phyloP scores from a whole-genome alignment of 2,113 vertebrate genomes.

The Lampris incognitus region DNA sequence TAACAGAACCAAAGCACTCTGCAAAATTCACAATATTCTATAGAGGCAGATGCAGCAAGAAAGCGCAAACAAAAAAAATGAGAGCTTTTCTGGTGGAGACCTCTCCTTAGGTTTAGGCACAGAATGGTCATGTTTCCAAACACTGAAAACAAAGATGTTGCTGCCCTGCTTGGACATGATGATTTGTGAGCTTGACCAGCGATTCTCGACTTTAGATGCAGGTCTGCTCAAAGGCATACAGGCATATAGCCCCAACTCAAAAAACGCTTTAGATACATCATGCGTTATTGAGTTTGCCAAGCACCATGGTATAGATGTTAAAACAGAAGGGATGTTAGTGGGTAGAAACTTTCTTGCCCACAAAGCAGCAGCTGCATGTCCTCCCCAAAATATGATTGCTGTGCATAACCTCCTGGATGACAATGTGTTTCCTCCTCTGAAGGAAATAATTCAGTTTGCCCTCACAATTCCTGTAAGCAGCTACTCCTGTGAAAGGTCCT shows the following conservation, averaged over 20 bases:
- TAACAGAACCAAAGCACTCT: conserved; percentile 37
- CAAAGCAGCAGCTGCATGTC: conserved; percentile 35
- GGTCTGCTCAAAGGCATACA: conserved; percentile 34
- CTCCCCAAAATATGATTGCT: background rate
- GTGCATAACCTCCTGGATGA: conserved; percentile 14
- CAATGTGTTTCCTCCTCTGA: conserved; percentile 26
- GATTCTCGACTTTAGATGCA: conserved; percentile 29
- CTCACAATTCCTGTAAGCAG: conserved; percentile 31
- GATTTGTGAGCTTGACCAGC: conserved; percentile 22
- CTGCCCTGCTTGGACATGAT: conserved; percentile 31
- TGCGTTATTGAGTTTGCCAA: conserved; percentile 28
- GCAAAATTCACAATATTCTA: conserved; percentile 13
- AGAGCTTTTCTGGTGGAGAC: conserved; percentile 25
- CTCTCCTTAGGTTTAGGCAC: conserved; percentile 24
- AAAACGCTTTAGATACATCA: conserved; percentile 25
- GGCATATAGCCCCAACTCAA: conserved; percentile 26
- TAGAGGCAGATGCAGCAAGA: conserved; percentile 4
- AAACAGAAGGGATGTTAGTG: conserved; percentile 39
- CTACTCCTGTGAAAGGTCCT: conserved; percentile 31
- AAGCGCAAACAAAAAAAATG: conserved; percentile 25
- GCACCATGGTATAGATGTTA: conserved; percentile 32
- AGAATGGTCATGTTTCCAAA: background rate
- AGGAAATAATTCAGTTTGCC: conserved; percentile 18
- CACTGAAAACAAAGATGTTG: conserved; percentile 33
- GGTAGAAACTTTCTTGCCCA: conserved; percentile 27